Conservation (phyloP, 1,140 invertebrate genomes). For the Cepaea nemoralis region DNA sequence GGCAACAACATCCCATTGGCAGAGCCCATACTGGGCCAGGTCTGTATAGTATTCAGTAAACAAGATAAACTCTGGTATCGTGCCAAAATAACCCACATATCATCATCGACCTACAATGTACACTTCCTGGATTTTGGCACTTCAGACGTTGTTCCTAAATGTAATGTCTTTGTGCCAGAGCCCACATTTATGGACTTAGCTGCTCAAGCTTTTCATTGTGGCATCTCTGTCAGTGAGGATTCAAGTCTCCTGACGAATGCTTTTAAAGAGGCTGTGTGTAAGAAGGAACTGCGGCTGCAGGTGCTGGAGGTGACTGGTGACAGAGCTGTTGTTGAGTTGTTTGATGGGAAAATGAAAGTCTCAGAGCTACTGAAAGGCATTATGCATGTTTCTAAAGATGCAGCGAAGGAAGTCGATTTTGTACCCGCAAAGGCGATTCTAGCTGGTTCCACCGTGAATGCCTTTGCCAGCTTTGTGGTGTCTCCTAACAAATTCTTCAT, state of each 20-base stretch:
- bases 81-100: conserved; percentile 75
- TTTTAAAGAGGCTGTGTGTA: conserved; percentile 48
- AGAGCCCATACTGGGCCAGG: conserved; percentile 72
- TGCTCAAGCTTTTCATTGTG: conserved; percentile 54
- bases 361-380: conserved; percentile 25
- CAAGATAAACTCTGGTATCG: conserved; percentile 81
- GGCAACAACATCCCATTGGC: conserved; percentile 14
- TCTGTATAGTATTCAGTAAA: conserved; percentile 82
- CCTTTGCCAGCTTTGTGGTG: conserved; percentile 52
- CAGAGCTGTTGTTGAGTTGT: conserved; percentile 40
- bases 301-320: conserved; percentile 37
- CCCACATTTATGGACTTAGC: conserved; percentile 49
- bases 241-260: conserved; percentile 27
- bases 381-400: background rate
- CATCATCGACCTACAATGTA: conserved; percentile 62
- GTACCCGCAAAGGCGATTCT: conserved; percentile 17
- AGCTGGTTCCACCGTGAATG: conserved; percentile 43
- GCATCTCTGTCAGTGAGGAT: conserved; percentile 28
- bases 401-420: background rate
- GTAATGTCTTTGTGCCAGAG: conserved; percentile 47
- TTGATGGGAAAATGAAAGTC: conserved; percentile 28
- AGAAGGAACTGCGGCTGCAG: conserved; percentile 51
- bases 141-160: conserved; percentile 63
- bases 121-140: conserved; percentile 76
- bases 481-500: conserved; percentile 73